Percentiles rank a stretch among this genome's conserved stretches.
Evolutionary conservation across 2,113 vertebrate species (phyloP).

Genomic region (Eidolon helvum): DNA sequence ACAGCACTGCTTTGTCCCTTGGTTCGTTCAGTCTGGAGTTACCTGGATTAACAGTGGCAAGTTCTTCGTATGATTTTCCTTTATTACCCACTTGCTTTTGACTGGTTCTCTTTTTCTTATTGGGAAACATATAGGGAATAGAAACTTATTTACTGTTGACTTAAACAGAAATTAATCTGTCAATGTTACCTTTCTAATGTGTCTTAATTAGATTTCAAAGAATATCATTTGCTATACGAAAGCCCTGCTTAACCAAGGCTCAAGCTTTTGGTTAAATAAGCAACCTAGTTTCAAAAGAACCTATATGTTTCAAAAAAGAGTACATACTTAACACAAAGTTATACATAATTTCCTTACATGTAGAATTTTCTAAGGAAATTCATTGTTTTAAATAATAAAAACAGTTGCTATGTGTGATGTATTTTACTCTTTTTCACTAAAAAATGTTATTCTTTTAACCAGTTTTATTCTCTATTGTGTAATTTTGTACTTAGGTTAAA

Average conservation of each 20-base stretch:
- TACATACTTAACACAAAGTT: neutral
- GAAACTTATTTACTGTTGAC: neutral
- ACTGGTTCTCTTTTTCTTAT: neutral
- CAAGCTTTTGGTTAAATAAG: neutral
- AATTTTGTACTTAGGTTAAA: constrained; percentile 22
- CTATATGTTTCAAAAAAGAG: neutral
- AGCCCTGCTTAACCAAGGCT: neutral
- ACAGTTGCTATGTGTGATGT: neutral
- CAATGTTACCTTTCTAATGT: neutral
- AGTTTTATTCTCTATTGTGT: neutral
- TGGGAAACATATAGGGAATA: neutral
- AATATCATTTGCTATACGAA: neutral
- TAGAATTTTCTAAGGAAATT: neutral
- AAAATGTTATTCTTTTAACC: neutral
- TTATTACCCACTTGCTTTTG: neutral
- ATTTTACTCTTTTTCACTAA: constrained; percentile 14
- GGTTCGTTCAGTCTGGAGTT: neutral
- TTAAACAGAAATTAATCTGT: neutral
- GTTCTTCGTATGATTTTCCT: neutral
- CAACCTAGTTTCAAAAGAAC: neutral
- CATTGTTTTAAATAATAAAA: constrained; percentile 19
- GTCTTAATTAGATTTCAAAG: neutral
- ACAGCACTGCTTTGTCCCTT: neutral
- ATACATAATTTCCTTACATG: neutral
- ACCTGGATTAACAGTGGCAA: neutral